Conservation (phyloP, 2,797 vertebrate genomes). For the Mico argentatus region DNA sequence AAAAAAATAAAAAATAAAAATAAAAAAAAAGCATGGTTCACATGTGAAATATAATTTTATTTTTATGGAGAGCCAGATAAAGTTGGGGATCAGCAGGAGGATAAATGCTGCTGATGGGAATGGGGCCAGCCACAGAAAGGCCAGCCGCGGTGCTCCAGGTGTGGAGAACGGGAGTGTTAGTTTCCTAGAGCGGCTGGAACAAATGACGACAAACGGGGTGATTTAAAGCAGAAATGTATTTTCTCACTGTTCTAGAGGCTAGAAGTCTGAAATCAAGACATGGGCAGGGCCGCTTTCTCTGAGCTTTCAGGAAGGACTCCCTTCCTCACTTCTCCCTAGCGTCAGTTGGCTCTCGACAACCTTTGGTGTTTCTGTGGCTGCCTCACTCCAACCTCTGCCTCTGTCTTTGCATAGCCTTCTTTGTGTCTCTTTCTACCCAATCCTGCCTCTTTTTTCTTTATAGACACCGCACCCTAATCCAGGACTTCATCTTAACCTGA, state of each 20-base stretch:
- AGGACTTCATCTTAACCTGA: neutral
- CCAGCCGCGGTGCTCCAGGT: accelerated
- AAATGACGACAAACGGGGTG: neutral
- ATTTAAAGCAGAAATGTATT: neutral
- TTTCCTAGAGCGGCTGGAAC: neutral
- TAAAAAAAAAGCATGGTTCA: neutral
- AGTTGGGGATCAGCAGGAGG: neutral
- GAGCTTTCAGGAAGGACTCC: neutral
- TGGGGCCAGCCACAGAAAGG: neutral
- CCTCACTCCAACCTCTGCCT: neutral
- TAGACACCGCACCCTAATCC: neutral
- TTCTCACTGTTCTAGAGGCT: neutral
- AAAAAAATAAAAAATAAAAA: no score
- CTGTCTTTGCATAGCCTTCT: neutral
- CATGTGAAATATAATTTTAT: neutral
- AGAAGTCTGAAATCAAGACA: neutral
- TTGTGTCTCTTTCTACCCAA: neutral
- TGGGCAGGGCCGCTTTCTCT: neutral
- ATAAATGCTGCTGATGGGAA: neutral
- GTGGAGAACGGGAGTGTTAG: neutral
- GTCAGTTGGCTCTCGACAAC: neutral
- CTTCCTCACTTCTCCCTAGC: neutral
- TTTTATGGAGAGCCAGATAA: neutral
- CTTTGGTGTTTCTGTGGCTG: neutral
- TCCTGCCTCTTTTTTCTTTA: neutral